phyloP scores from a whole-genome alignment of 2,113 vertebrate species.

The Pterocles orientalis region DNA sequence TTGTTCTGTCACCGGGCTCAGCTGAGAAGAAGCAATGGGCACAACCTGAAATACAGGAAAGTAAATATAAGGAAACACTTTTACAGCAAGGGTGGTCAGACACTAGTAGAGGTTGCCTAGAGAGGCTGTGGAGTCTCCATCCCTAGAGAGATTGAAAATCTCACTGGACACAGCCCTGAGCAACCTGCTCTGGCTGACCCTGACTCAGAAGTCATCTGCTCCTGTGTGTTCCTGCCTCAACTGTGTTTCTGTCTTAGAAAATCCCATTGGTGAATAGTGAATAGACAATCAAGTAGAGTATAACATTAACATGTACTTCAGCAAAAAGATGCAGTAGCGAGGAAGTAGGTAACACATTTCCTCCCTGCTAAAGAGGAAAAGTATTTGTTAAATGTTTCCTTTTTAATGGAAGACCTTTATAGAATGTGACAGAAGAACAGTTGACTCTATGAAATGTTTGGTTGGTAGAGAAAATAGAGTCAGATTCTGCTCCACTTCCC shows the following conservation, averaged over 20 bases:
- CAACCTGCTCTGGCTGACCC: background rate
- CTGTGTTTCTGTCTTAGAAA: background rate
- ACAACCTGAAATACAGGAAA: too few relatives aligned
- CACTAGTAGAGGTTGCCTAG: background rate
- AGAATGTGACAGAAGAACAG: background rate
- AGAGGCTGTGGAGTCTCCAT: background rate
- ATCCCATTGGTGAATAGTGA: background rate
- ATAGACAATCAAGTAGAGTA: background rate
- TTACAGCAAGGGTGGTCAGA: too few relatives aligned
- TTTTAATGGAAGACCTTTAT: conserved; percentile 14
- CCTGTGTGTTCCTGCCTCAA: background rate
- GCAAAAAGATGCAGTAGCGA: background rate
- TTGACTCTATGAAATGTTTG: background rate
- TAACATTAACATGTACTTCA: background rate
- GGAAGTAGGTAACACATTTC: background rate
- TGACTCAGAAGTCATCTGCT: background rate
- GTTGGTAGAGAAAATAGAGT: background rate
- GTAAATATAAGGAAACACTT: too few relatives aligned
- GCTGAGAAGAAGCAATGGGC: too few relatives aligned
- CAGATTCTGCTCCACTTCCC: background rate
- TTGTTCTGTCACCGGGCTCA: too few relatives aligned
- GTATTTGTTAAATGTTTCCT: background rate
- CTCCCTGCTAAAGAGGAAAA: background rate
- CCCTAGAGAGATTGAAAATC: background rate
- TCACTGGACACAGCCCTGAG: fast-evolving